phyloP scores from a whole-genome alignment of 2,113 vertebrate species.

The Poeciliopsis prolifica region DNA sequence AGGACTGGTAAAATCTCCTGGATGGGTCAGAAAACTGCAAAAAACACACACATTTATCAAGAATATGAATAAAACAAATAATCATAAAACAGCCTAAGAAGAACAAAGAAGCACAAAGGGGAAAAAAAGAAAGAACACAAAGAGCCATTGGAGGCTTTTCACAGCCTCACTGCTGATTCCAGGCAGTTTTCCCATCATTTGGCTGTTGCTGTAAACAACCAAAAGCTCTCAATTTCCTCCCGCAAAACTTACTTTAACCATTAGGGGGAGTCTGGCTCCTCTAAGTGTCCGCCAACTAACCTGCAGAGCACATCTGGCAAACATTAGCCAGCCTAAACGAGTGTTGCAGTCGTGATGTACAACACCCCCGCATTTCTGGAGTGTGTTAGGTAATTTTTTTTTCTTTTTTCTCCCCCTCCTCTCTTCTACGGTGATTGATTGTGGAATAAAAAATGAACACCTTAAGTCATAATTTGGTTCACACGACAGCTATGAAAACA shows the following conservation, averaged over 20 bases:
- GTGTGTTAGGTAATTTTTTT: slow-evolving; percentile 27
- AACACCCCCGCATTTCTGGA: slow-evolving; percentile 73
- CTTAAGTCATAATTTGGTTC: slow-evolving; percentile 62
- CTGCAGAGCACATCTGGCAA: slow-evolving; percentile 76
- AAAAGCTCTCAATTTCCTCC: slow-evolving; percentile 39
- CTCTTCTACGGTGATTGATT: slow-evolving; percentile 54
- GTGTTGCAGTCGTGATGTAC: slow-evolving; percentile 67
- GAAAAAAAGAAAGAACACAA: slow-evolving; percentile 25
- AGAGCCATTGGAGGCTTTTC: slow-evolving; percentile 30
- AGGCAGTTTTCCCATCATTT: slow-evolving; percentile 52
- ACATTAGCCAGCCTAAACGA: slow-evolving; percentile 71
- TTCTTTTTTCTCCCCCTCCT: neutral
- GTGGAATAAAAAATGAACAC: slow-evolving; percentile 63
- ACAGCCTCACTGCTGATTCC: slow-evolving; percentile 23
- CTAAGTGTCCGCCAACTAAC: slow-evolving; percentile 40
- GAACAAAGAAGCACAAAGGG: slow-evolving; percentile 10
- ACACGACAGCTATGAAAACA: slow-evolving; percentile 48
- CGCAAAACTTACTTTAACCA: slow-evolving; percentile 29
- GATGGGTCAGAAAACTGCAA: slow-evolving; percentile 3
- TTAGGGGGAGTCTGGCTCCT: slow-evolving; percentile 65
- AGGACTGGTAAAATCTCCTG: slow-evolving; percentile 2
- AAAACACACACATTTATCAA: neutral
- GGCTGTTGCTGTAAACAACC: slow-evolving; percentile 58
- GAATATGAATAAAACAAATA: slow-evolving; percentile 5
- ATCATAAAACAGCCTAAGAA: slow-evolving; percentile 13